Conservation (phyloP, 1,140 invertebrate genomes). For the Drosophila novamexicana region DNA sequence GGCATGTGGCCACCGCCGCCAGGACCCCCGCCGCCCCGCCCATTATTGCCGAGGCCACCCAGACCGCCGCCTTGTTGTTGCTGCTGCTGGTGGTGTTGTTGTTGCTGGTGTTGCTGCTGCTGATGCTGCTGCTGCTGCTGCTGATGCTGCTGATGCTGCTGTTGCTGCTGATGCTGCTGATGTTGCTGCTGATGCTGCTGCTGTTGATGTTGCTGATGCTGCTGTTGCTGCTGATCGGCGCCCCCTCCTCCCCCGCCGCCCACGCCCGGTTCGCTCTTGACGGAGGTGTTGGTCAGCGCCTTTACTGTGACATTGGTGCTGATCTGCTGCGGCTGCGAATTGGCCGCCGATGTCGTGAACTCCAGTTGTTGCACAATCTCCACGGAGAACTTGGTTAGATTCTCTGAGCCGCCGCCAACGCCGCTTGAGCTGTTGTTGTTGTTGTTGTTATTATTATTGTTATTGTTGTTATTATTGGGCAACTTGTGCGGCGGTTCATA, state of each 20-base stretch:
- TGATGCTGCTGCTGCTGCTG: constrained; percentile 38
- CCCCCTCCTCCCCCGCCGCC: constrained; percentile 79
- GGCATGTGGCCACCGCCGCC: constrained; percentile 53
- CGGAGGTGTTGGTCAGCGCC: constrained; percentile 92
- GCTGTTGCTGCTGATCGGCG: constrained; percentile 44
- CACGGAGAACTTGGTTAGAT: constrained; percentile 93
- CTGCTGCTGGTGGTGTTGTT: constrained; percentile 63
- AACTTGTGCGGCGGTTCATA: constrained; percentile 91
- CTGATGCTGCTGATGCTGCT: constrained; percentile 84
- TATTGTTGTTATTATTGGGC: constrained; percentile 88
- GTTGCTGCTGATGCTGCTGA: constrained; percentile 6
- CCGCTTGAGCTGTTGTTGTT: constrained; percentile 84
- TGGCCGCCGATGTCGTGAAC: constrained; percentile 92
- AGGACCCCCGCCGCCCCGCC: constrained; percentile 61
- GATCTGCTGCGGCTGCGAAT: constrained; percentile 94
- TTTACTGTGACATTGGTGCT: constrained; percentile 97
- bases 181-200: constrained; percentile 38
- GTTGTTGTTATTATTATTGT: constrained; percentile 69
- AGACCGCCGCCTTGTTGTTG: constrained; percentile 76
- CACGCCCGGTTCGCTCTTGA: constrained; percentile 89
- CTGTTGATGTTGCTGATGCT: constrained; percentile 84
- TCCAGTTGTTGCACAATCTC: constrained; percentile 95
- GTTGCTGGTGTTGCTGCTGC: constrained; percentile 9
- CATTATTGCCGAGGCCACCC: constrained; percentile 75
- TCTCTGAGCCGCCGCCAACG: constrained; percentile 85